Conservation (phyloP, 2,888 invertebrate species). For the Rhimphoctona megacephalus region DNA sequence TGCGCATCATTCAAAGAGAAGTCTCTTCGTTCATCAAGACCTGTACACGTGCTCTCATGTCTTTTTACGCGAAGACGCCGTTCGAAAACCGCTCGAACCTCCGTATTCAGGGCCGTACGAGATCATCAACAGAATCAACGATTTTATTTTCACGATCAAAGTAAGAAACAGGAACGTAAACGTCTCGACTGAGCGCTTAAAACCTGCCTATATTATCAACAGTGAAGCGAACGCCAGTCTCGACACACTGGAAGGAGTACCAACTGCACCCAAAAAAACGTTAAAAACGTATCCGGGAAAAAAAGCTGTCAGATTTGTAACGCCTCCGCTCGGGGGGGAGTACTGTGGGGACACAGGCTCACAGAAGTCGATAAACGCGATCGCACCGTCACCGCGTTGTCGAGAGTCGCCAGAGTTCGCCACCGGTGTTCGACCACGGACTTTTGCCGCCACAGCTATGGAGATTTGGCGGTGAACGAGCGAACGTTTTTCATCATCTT, state of each 20-base stretch:
- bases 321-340: no score
- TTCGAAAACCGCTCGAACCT: slow-evolving; percentile 14
- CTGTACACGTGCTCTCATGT: slow-evolving; percentile 37
- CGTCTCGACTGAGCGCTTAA: slow-evolving; percentile 15
- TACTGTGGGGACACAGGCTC: no score
- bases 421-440: no score
- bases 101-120: slow-evolving; percentile 39
- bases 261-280: background rate
- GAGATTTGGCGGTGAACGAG: no score
- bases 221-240: background rate
- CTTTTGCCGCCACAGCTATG: no score
- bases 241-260: background rate
- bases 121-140: slow-evolving; percentile 1
- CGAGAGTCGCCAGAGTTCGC: no score
- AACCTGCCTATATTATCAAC: slow-evolving; percentile 27
- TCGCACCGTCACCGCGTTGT: no score
- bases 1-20: slow-evolving; percentile 20
- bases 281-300: background rate
- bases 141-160: slow-evolving; percentile 25
- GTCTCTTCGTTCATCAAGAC: slow-evolving; percentile 37
- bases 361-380: no score
- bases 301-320: no score
- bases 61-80: slow-evolving; percentile 8
- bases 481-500: no score
- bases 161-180: slow-evolving; percentile 15